Percentiles rank a stretch among this genome's conserved stretches.
Conservation (phyloP, 2,113 vertebrate species). For the Pygoscelis antarcticus region DNA sequence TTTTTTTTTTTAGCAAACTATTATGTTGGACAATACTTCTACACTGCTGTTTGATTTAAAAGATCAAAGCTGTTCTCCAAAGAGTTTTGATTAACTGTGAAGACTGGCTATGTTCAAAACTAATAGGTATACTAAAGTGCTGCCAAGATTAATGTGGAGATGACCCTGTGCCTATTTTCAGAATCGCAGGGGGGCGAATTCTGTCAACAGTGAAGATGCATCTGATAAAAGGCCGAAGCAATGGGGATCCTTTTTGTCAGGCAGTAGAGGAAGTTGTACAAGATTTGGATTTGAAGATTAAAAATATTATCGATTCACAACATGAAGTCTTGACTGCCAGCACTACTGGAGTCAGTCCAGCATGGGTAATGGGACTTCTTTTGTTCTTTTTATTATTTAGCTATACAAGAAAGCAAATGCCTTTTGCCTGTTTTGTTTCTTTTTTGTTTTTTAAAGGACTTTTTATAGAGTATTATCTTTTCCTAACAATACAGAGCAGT, state of each 20-base stretch:
- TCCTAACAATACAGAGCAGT: not conserved
- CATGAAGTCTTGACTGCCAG: constrained; percentile 50
- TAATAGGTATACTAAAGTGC: constrained; percentile 53
- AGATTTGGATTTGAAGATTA: constrained; percentile 86
- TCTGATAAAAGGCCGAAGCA: constrained; percentile 86
- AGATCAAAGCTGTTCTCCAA: constrained; percentile 72
- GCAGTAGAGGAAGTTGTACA: constrained; percentile 80
- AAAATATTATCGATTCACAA: constrained; percentile 79
- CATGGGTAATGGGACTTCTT: constrained; percentile 82
- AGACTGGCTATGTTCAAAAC: constrained; percentile 48
- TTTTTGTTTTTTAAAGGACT: not conserved
- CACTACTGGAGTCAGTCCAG: constrained; percentile 86
- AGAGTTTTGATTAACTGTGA: constrained; percentile 68
- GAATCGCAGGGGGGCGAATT: constrained; percentile 82
- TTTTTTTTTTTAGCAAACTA: not conserved
- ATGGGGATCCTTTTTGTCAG: constrained; percentile 75
- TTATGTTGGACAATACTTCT: constrained; percentile 26
- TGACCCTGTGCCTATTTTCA: constrained; percentile 75
- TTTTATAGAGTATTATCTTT: not conserved
- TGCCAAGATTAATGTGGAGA: constrained; percentile 66
- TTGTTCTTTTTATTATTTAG: constrained; percentile 46
- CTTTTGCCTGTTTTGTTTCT: not conserved
- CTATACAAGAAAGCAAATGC: constrained; percentile 26
- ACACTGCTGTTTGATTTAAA: constrained; percentile 61
- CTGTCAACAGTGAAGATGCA: constrained; percentile 83